Percentiles rank a stretch among this genome's conserved stretches.
Evolutionary conservation across 2,797 vertebrate genomes (phyloP).

Genomic region (Etheostoma nigrum): DNA sequence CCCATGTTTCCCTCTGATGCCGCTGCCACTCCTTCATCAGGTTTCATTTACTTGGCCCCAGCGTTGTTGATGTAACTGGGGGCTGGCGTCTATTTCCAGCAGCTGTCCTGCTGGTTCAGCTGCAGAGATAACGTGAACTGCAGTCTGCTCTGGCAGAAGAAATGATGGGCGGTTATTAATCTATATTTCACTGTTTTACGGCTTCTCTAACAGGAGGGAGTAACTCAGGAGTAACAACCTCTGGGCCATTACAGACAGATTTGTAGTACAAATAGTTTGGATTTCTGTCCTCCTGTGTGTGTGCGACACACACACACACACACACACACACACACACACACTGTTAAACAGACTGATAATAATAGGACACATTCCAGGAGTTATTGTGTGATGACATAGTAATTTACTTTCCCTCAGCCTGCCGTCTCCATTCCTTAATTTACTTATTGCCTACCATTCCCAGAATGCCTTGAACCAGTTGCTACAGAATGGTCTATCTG

Average conservation of each 20-base stretch:
- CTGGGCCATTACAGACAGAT: slow-evolving; percentile 24
- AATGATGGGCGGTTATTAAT: slow-evolving; percentile 43
- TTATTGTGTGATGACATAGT: not conserved
- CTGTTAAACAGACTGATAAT: not conserved
- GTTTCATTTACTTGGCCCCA: slow-evolving; percentile 58
- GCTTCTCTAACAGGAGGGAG: slow-evolving; percentile 17
- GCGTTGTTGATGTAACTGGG: slow-evolving; percentile 57
- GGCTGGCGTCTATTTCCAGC: slow-evolving; percentile 58
- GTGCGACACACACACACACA: too few relatives aligned
- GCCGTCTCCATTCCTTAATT: not conserved
- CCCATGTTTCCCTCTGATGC: slow-evolving; percentile 22
- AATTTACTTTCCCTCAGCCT: not conserved
- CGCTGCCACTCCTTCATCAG: slow-evolving; percentile 55
- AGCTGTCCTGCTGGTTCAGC: slow-evolving; percentile 54
- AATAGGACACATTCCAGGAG: slow-evolving; percentile 1
- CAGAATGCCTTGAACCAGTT: not conserved
- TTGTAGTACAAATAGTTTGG: slow-evolving; percentile 23
- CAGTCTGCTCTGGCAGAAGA: slow-evolving; percentile 37
- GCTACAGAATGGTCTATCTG: too few relatives aligned
- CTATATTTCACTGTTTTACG: slow-evolving; percentile 37
- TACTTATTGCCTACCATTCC: slow-evolving; percentile 1
- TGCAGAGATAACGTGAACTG: slow-evolving; percentile 46
- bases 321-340: not conserved
- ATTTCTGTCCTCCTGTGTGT: slow-evolving; percentile 25
- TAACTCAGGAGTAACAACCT: slow-evolving; percentile 33